These are phyloP conservation scores for Lepeophtheirus nordmannii DNA, from an alignment of 2,888 invertebrate species.

Conservation along the genomic window DNA sequence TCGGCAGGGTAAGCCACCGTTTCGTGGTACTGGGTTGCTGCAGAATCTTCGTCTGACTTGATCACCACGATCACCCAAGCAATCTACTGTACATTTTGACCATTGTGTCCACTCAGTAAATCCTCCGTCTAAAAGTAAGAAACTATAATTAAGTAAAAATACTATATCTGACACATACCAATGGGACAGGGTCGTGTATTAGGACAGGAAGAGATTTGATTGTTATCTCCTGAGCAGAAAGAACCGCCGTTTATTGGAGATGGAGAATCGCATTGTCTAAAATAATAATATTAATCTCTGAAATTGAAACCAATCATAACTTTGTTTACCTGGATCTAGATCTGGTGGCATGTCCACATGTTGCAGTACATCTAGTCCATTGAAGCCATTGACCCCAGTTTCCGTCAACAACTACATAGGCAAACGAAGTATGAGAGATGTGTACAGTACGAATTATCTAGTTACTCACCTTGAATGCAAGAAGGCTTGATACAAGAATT, in stretches of 20 bases:
- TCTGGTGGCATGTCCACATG: not conserved
- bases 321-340: not conserved
- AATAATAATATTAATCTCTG: too few species aligned
- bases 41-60: not conserved
- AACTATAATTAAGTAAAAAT: not conserved
- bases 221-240: not conserved
- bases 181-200: not conserved
- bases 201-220: not conserved
- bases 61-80: not conserved
- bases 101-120: not conserved
- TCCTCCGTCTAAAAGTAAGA: not conserved
- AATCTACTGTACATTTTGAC: not conserved
- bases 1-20: constrained; percentile 1
- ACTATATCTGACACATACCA: not conserved
- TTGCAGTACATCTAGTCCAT: not conserved
- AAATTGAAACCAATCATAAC: too few species aligned
- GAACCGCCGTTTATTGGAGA: not conserved
- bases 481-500: not conserved
- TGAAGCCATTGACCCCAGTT: not conserved
- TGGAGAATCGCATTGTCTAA: not conserved
- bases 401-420: not conserved
- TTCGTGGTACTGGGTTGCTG: not conserved
- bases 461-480: not conserved
- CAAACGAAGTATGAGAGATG: not conserved
- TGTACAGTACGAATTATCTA: not conserved